Conservation (phyloP, 2,888 invertebrate genomes). For the Gisinianus flammeolus region DNA sequence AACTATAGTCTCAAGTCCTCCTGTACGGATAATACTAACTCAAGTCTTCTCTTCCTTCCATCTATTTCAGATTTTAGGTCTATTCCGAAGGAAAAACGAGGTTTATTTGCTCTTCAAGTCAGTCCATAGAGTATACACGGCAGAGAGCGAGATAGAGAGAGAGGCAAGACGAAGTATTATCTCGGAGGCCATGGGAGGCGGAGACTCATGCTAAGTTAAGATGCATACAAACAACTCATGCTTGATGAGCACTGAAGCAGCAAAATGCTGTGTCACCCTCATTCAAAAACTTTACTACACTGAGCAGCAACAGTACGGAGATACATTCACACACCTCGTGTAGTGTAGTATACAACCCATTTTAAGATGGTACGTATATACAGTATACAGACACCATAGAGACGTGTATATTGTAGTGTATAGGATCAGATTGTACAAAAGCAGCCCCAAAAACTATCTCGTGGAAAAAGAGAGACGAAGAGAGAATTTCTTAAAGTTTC, state of each 20-base stretch:
- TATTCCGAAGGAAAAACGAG: conserved; percentile 9
- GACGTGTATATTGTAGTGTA: background rate
- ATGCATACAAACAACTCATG: conserved; percentile 30
- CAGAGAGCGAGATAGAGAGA: conserved; percentile 8
- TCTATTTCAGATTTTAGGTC: background rate
- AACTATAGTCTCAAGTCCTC: background rate
- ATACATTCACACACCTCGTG: background rate
- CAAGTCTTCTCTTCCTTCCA: background rate
- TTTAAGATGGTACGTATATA: background rate
- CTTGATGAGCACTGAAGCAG: conserved; percentile 32
- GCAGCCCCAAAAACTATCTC: background rate
- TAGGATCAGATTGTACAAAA: background rate
- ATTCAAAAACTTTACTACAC: conserved; percentile 29
- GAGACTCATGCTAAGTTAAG: conserved; percentile 32
- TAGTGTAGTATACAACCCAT: too few species aligned
- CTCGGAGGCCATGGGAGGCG: conserved; percentile 13
- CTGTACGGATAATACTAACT: background rate
- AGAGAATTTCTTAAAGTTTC: background rate
- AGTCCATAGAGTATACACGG: background rate
- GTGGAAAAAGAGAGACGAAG: background rate
- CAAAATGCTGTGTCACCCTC: conserved; percentile 41
- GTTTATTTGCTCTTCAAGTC: conserved; percentile 26
- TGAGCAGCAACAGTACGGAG: background rate
- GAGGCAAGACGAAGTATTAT: too few species aligned
- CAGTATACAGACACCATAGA: background rate